A percentile compares a stretch with the other conserved stretches of the same genome.
These are phyloP conservation scores for Cyanoderma ruficeps DNA, from an alignment of 2,113 vertebrate genomes.

Conservation along the genomic window DNA sequence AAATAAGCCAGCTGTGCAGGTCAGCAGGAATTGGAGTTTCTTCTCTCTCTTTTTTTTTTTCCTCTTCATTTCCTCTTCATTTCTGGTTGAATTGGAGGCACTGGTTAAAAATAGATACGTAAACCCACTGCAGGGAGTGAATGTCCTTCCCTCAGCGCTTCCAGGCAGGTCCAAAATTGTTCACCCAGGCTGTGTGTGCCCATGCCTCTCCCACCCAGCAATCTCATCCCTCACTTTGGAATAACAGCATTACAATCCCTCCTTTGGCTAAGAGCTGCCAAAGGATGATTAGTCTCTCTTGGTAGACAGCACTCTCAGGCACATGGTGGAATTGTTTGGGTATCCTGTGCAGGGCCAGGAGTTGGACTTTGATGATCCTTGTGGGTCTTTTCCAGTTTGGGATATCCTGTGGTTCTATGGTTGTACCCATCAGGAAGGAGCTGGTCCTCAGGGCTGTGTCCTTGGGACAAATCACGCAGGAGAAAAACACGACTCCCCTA, in stretches of 20 bases:
- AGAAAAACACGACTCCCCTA: background rate
- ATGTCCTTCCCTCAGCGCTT: background rate
- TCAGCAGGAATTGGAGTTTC: conserved; percentile 3
- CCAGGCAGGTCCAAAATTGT: background rate
- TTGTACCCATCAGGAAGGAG: background rate
- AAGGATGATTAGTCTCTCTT: background rate
- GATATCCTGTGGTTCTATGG: background rate
- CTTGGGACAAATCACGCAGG: background rate
- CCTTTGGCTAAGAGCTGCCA: background rate
- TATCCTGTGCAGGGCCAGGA: background rate
- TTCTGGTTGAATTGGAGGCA: background rate
- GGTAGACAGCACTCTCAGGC: background rate
- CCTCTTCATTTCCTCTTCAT: background rate
- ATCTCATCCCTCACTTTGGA: background rate
- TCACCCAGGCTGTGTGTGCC: background rate
- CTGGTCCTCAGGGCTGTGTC: background rate
- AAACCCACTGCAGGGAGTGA: background rate
- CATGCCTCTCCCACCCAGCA: background rate
- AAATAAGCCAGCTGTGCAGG: conserved; percentile 16
- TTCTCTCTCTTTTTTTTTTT: background rate
- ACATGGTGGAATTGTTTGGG: background rate
- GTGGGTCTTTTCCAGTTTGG: background rate
- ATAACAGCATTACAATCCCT: background rate
- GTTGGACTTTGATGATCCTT: background rate
- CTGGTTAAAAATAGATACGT: background rate